Percentiles rank a stretch among this genome's conserved stretches.
Conservation (phyloP, 2,113 vertebrate species). For the Rhinolophus ferrumequinum region DNA sequence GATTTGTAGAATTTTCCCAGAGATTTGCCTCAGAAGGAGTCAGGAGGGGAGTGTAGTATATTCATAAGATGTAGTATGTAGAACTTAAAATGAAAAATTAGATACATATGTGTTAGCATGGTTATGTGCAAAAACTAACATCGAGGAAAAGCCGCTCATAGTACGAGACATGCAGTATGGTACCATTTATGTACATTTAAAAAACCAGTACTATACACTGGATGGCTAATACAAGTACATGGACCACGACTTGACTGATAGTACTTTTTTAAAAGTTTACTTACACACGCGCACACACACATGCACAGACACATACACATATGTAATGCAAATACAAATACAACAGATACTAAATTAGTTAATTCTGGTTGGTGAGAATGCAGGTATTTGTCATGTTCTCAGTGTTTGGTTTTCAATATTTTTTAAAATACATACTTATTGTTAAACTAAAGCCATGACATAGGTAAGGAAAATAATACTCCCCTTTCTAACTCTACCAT, state of each 20-base stretch:
- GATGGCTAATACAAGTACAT: not conserved
- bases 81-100: not conserved
- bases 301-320: not conserved
- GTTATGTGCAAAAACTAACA: not conserved
- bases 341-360: not conserved
- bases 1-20: not conserved
- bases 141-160: not conserved
- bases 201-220: not conserved
- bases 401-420: conserved; percentile 19
- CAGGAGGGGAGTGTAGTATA: not conserved
- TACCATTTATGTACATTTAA: not conserved
- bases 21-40: not conserved
- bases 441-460: not conserved
- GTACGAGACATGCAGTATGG: not conserved
- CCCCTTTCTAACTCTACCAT: not conserved
- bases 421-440: not conserved
- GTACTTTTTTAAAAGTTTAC: not conserved
- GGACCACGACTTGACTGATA: not conserved
- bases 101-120: not conserved
- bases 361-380: not conserved
- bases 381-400: not conserved
- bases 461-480: not conserved
- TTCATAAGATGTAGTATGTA: conserved; percentile 7
- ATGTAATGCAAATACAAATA: not conserved
- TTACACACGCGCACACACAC: no score